Evolutionary conservation across 2,113 vertebrate genomes (phyloP), one percentile per base, ranked within the genome.

Genomic region (Sorex fumeus): DNA sequence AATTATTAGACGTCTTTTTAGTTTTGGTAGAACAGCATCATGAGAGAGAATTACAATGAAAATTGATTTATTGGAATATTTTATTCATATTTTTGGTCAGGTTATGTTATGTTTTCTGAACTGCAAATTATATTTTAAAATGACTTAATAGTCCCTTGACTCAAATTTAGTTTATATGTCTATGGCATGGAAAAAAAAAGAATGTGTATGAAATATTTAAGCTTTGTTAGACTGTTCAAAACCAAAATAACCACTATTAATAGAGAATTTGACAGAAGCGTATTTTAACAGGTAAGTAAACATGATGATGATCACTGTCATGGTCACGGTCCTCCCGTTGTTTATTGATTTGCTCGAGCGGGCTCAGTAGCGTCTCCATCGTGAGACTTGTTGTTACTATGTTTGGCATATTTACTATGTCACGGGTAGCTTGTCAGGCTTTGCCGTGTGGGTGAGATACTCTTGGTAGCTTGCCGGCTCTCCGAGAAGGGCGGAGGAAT

Each of bases 71-170:
- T 60, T 76, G 30, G 11, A 84, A 90, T 69, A 32, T 36, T 11
- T 81, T 82, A 72, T 53, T 87, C 76, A 72, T 66, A 6, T 85
- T 86, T 40, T 30, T 64, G n/a, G 57, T 27, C n/a, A 45, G 76
- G 7, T 87, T 57, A 64, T 78, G 71, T 74, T 45, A 66, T 88
- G 19, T 45, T 72, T 43, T 93, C 47, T 88, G 30, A 93, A 18
- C 12, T 67, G 71, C 32, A 88, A 25, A 85, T 36, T 40, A 72
- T 11, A 78, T 0, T 8, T 10, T 0, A 28, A 50, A 87, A 75
- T 3, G 4, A 94, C 67, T 72, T 92, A 70, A 57, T 21, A 25
- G 3, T 88, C 27, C 6, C 76, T 18, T 87, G 6, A 66, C 3
- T 19, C 43, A 16, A 66, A 64, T 71, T 43, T 64, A 32, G 11